A percentile compares a stretch with the other conserved stretches of the same genome.
These are phyloP conservation scores for Oreochromis spilurus DNA, from an alignment of 2,113 vertebrate species.

Conservation along the genomic window DNA sequence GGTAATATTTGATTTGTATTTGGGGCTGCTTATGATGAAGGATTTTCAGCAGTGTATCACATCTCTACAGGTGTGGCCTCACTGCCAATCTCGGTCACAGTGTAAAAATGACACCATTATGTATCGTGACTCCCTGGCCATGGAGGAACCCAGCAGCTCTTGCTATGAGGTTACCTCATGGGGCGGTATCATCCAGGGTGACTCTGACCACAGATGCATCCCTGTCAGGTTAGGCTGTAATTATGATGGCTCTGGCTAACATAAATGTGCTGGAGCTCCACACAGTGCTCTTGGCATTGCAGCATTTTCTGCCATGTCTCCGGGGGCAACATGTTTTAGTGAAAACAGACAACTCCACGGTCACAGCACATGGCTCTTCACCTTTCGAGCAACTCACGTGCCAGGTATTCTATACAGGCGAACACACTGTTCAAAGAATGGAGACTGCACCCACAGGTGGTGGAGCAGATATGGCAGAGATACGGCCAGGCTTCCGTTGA, in stretches of 20 bases:
- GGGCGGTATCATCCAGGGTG: neutral
- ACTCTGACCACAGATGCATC: neutral
- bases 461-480: neutral
- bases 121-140: neutral
- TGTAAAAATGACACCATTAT: neutral
- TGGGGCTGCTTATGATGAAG: neutral
- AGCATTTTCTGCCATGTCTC: neutral
- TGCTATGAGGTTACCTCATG: no score
- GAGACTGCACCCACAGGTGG: neutral
- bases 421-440: neutral
- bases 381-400: neutral
- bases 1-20: rapidly evolving
- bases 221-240: neutral
- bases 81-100: neutral
- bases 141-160: neutral
- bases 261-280: neutral
- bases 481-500: rapidly evolving
- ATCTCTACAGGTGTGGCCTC: neutral
- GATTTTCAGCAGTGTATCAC: neutral
- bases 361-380: neutral
- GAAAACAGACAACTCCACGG: neutral
- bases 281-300: neutral
- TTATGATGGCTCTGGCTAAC: neutral
- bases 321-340: neutral
- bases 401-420: neutral